phyloP scores from a whole-genome alignment of 2,113 vertebrate species.

The Planiliza haematocheilus region DNA sequence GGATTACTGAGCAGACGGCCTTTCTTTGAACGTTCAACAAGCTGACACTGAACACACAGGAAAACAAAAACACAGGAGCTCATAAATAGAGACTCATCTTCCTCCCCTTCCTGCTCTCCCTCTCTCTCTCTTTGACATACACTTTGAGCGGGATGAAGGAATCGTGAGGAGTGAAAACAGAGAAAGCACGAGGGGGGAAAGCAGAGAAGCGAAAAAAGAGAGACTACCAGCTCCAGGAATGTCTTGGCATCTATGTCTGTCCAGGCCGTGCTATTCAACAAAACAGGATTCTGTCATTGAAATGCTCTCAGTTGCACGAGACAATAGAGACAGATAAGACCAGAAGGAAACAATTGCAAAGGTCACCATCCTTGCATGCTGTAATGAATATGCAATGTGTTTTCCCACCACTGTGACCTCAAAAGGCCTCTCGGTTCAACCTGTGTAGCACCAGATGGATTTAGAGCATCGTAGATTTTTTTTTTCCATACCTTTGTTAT shows the following conservation, averaged over 20 bases:
- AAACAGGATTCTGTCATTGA: conserved; percentile 71
- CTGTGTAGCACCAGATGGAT: conserved; percentile 4
- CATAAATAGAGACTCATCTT: conserved; percentile 27
- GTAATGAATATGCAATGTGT: conserved; percentile 35
- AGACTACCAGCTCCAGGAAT: conserved; percentile 74
- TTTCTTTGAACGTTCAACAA: conserved; percentile 12
- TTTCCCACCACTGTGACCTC: conserved; percentile 38
- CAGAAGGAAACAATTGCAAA: conserved; percentile 43
- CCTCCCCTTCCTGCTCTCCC: background rate
- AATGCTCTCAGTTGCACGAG: conserved; percentile 46
- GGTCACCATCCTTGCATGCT: conserved; percentile 39
- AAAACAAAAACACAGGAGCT: conserved; percentile 19
- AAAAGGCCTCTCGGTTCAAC: conserved; percentile 15
- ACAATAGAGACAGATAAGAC: conserved; percentile 64
- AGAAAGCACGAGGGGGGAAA: conserved; percentile 25
- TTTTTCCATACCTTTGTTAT: conserved; percentile 24
- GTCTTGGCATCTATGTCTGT: conserved; percentile 62
- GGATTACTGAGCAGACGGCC: conserved; percentile 9
- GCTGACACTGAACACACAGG: background rate
- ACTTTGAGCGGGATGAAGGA: conserved; percentile 25
- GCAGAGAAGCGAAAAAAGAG: conserved; percentile 47
- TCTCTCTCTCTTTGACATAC: conserved; percentile 13
- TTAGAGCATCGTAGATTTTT: background rate
- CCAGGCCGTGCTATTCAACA: conserved; percentile 51
- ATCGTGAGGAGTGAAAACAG: conserved; percentile 18